Evolutionary conservation across 2,797 vertebrate genomes (phyloP).

Genomic region (Lacerta agilis): DNA sequence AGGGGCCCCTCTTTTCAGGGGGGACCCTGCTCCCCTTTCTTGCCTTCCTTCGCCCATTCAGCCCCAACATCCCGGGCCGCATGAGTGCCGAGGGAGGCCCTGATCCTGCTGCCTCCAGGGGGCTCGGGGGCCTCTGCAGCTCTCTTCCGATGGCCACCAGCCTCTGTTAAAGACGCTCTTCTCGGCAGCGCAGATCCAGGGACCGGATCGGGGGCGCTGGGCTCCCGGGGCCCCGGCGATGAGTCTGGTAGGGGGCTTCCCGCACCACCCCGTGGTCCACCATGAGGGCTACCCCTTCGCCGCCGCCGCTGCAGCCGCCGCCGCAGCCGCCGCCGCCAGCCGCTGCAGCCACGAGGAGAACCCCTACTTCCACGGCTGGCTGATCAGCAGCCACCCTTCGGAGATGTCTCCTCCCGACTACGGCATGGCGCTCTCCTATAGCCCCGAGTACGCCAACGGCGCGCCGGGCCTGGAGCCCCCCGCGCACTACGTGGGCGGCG

Average conservation of each 20-base stretch:
- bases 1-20: background rate
- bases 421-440: constrained; percentile 89
- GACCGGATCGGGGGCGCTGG: constrained; percentile 57
- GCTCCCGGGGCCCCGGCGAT: constrained; percentile 78
- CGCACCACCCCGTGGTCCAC: constrained; percentile 96
- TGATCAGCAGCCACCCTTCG: constrained; percentile 91
- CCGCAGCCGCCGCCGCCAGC: constrained; percentile 87
- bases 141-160: constrained; percentile 16
- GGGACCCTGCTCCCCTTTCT: background rate
- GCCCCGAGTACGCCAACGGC: constrained; percentile 90
- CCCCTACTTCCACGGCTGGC: constrained; percentile 97
- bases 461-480: constrained; percentile 86
- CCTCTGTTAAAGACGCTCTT: constrained; percentile 34
- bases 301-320: constrained; percentile 87
- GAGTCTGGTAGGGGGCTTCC: constrained; percentile 95
- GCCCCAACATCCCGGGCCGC: constrained; percentile 29
- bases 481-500: constrained; percentile 81
- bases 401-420: constrained; percentile 96
- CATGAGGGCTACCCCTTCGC: constrained; percentile 95
- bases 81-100: constrained; percentile 50
- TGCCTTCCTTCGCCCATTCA: background rate
- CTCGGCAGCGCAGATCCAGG: constrained; percentile 44
- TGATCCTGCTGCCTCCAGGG: constrained; percentile 33
- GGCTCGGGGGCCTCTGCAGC: background rate
- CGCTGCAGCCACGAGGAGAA: constrained; percentile 91